Conservation (phyloP, 2,797 vertebrate genomes). For the Poeciliopsis presidionis region DNA sequence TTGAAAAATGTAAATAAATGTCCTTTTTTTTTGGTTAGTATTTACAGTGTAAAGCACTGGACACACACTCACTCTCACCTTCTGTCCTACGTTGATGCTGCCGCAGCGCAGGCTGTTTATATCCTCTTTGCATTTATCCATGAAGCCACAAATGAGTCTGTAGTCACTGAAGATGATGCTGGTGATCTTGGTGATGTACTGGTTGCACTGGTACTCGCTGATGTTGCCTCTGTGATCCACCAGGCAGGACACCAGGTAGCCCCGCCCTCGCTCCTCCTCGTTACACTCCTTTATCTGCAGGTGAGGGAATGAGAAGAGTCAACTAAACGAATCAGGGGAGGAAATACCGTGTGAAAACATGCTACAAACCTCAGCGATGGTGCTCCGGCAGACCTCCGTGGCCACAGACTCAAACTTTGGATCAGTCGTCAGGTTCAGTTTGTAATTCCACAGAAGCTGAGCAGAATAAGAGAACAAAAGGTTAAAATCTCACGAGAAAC, state of each 20-base stretch:
- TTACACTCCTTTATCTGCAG: slow-evolving; percentile 93
- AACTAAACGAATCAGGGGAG: background rate
- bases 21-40: background rate
- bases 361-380: slow-evolving; percentile 85
- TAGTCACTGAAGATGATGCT: slow-evolving; percentile 94
- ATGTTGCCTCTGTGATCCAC: slow-evolving; percentile 95
- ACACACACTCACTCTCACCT: slow-evolving; percentile 69
- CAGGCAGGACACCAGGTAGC: slow-evolving; percentile 93
- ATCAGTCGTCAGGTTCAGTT: slow-evolving; percentile 92
- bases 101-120: slow-evolving; percentile 92
- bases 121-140: slow-evolving; percentile 92
- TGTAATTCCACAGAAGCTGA: slow-evolving; percentile 94
- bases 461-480: background rate
- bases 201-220: slow-evolving; percentile 94
- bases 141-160: slow-evolving; percentile 93
- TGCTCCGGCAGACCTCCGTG: slow-evolving; percentile 92
- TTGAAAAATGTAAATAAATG: background rate
- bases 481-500: background rate
- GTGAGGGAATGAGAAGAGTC: background rate
- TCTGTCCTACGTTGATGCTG: slow-evolving; percentile 90
- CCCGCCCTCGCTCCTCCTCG: slow-evolving; percentile 89
- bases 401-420: slow-evolving; percentile 94
- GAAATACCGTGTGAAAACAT: background rate
- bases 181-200: slow-evolving; percentile 96
- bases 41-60: background rate